Percentiles rank a stretch among this genome's conserved stretches.
Evolutionary conservation across 1,140 invertebrate genomes (phyloP).

Genomic region (Cepaea nemoralis): DNA sequence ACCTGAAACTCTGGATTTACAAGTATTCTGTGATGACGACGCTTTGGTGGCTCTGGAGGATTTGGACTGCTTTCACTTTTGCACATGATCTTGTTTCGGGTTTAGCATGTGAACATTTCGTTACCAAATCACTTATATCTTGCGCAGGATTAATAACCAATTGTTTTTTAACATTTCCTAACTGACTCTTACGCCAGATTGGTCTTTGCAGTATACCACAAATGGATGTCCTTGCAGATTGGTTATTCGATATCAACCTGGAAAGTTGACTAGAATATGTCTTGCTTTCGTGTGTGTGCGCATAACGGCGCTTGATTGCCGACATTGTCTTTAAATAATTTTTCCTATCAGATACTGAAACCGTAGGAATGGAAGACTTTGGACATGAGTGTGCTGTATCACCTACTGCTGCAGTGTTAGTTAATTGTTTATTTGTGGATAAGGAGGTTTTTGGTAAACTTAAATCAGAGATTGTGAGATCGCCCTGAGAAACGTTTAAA

Average conservation of each 20-base stretch:
- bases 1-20: background rate
- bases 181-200: background rate
- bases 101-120: too few relatives aligned
- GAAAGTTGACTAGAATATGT: background rate
- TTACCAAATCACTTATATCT: too few relatives aligned
- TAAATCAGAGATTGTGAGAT: background rate
- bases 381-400: background rate
- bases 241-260: too few relatives aligned
- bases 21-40: background rate
- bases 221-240: too few relatives aligned
- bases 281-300: background rate
- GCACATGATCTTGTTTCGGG: too few relatives aligned
- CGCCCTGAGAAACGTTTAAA: background rate
- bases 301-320: background rate
- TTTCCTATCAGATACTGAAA: background rate
- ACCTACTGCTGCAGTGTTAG: background rate
- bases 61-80: too few relatives aligned
- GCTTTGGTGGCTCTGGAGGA: background rate
- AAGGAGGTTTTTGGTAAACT: background rate
- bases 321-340: background rate
- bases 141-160: background rate
- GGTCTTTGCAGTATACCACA: background rate
- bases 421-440: too few relatives aligned
- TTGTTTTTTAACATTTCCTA: background rate
- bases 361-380: background rate